These are phyloP conservation scores for Petrocephalus sullivani DNA, from an alignment of 2,797 vertebrate species.

Conservation along the genomic window DNA sequence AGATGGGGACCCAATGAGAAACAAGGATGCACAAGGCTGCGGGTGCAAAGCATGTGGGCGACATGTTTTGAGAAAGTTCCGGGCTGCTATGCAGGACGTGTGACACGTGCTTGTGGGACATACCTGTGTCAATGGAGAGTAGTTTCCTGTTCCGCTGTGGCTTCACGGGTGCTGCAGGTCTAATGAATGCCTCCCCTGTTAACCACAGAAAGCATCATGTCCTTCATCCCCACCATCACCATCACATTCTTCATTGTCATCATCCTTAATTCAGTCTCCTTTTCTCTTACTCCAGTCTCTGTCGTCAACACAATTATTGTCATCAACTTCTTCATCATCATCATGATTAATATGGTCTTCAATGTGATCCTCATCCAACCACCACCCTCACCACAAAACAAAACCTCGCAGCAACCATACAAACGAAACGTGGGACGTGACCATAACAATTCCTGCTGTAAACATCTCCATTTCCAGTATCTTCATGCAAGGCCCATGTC, in stretches of 20 bases:
- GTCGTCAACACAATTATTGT: neutral
- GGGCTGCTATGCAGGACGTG: neutral
- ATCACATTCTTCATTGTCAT: neutral
- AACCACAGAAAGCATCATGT: slow-evolving; percentile 1
- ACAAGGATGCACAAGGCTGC: neutral
- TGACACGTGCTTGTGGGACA: neutral
- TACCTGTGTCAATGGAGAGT: slow-evolving; percentile 77
- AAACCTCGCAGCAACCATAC: neutral
- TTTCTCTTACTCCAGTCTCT: neutral
- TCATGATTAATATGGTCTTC: neutral
- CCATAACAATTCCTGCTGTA: neutral
- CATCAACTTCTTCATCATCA: neutral
- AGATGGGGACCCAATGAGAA: neutral
- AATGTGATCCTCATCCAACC: neutral
- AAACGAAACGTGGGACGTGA: neutral
- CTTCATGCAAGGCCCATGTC: neutral
- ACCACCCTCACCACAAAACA: neutral
- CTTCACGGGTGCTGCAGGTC: slow-evolving; percentile 71
- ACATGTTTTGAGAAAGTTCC: neutral
- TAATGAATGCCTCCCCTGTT: slow-evolving; percentile 60
- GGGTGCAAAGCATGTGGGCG: neutral
- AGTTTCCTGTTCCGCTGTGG: slow-evolving; percentile 78
- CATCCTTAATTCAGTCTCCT: neutral
- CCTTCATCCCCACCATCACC: neutral
- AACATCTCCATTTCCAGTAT: neutral